Percentiles rank a stretch among this genome's conserved stretches.
phyloP scores from a whole-genome alignment of 2,888 invertebrate species.

The Plebejus argus region DNA sequence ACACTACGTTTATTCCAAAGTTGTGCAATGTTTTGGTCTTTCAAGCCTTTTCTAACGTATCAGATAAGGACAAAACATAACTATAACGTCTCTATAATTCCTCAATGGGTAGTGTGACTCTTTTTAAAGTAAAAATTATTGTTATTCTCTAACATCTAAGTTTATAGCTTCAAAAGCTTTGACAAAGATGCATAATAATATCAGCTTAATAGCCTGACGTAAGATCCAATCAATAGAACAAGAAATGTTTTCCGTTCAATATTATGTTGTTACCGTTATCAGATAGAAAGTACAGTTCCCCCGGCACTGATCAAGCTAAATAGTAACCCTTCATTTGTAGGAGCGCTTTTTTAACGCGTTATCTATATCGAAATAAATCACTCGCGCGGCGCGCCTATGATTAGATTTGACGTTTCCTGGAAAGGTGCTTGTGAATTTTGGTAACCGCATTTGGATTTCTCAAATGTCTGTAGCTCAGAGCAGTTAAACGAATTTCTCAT shows the following conservation, averaged over 20 bases:
- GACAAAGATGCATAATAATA: constrained; percentile 15
- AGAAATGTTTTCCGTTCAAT: constrained; percentile 50
- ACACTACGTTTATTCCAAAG: no score
- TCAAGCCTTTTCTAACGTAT: no score
- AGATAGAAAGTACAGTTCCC: constrained; percentile 68
- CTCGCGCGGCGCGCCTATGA: neutral
- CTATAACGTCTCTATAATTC: no score
- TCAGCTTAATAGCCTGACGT: constrained; percentile 35
- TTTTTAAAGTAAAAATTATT: no score
- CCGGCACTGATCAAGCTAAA: constrained; percentile 53
- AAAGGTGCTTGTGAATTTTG: constrained; percentile 8
- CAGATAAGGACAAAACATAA: no score
- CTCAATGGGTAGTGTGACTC: no score
- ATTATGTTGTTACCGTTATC: constrained; percentile 61
- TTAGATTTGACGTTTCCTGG: constrained; percentile 29
- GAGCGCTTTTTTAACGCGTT: neutral
- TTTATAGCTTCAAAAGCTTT: neutral
- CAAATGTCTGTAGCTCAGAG: neutral
- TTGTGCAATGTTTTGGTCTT: no score
- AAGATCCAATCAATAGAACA: constrained; percentile 47
- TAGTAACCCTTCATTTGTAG: constrained; percentile 46
- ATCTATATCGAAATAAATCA: constrained; percentile 9
- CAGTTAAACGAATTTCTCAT: neutral
- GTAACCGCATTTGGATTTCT: neutral
- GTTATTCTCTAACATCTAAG: neutral